Evolutionary conservation across 2,888 invertebrate species (phyloP).

Genomic region (Lamproptera curius): DNA sequence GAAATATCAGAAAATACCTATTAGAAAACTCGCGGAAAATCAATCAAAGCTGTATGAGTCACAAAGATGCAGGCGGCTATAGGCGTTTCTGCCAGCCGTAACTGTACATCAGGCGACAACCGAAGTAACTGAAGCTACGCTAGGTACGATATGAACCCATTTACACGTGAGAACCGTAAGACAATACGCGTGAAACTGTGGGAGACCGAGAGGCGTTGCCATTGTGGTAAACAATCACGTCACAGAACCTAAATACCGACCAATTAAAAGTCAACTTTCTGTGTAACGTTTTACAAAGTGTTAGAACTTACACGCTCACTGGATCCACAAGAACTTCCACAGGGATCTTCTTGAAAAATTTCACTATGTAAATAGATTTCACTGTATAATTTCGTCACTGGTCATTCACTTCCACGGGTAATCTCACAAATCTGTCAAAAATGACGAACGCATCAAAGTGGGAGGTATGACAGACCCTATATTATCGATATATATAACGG

Average conservation of each 20-base stretch:
- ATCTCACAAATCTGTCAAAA: conserved; percentile 36
- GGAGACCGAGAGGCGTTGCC: conserved; percentile 76
- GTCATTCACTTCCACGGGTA: conserved; percentile 29
- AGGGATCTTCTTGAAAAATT: conserved; percentile 27
- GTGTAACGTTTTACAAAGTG: conserved; percentile 21
- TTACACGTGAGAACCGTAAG: conserved; percentile 63
- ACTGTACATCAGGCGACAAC: conserved; percentile 34
- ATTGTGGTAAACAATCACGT: conserved; percentile 77
- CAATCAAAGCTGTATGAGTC: conserved; percentile 43
- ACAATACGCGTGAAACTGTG: conserved; percentile 74
- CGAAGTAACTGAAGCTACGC: conserved; percentile 29
- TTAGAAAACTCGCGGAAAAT: conserved; percentile 44
- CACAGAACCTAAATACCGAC: conserved; percentile 58
- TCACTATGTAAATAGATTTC: conserved; percentile 41
- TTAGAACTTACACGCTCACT: conserved; percentile 44
- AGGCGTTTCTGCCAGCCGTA: conserved; percentile 36
- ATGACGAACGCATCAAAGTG: conserved; percentile 21
- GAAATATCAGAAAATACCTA: no score
- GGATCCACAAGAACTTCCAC: conserved; percentile 26
- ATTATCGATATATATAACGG: no score
- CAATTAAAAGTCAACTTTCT: conserved; percentile 21
- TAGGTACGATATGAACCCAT: conserved; percentile 47
- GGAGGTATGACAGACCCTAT: conserved; percentile 2
- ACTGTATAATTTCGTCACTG: conserved; percentile 42
- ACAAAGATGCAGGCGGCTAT: conserved; percentile 32